These are phyloP conservation scores for Melanerpes formicivorus DNA, from an alignment of 2,113 vertebrate genomes.

Conservation along the genomic window DNA sequence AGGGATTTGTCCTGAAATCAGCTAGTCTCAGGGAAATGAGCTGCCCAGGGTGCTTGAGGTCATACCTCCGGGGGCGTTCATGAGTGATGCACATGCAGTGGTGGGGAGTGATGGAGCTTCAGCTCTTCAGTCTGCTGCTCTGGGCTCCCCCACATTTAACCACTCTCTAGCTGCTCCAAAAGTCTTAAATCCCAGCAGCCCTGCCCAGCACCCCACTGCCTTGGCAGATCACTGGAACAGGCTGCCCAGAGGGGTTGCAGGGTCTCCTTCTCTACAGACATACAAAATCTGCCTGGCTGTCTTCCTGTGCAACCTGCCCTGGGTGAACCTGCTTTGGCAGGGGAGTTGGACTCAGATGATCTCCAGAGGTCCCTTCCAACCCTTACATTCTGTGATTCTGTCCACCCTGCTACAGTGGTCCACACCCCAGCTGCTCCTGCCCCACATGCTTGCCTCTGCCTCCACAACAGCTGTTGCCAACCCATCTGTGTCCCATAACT, in stretches of 20 bases:
- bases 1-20: not conserved
- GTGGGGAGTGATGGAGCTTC: not conserved
- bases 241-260: too few species aligned
- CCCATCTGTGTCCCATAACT: not conserved
- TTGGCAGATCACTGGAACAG: too few species aligned
- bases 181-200: fast-evolving
- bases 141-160: not conserved
- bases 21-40: not conserved
- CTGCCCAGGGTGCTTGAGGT: not conserved
- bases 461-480: fast-evolving
- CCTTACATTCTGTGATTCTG: too few species aligned
- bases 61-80: fast-evolving
- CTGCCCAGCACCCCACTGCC: not conserved
- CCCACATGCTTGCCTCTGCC: not conserved
- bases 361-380: too few species aligned
- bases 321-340: too few species aligned
- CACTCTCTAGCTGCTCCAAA: not conserved
- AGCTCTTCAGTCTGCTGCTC: fast-evolving
- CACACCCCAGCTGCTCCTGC: fast-evolving
- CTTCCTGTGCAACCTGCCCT: too few species aligned
- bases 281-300: too few species aligned
- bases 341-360: too few species aligned
- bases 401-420: too few species aligned
- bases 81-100: fast-evolving
- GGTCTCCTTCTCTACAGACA: too few species aligned